Base-by-base conservation (phyloP, 1,140 invertebrate species). In the Hestina assimilis region DNA sequence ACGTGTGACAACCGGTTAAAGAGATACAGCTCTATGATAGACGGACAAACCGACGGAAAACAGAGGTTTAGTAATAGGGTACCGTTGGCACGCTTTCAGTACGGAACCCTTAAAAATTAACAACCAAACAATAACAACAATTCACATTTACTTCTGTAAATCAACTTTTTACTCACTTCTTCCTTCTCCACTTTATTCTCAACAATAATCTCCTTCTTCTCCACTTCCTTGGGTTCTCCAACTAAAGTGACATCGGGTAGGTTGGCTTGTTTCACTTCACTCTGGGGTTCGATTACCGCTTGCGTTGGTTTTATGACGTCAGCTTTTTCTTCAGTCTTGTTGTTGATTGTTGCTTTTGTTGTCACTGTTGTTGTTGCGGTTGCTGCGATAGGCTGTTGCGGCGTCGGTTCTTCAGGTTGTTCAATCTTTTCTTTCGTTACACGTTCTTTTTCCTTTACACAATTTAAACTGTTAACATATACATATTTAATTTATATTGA, bases 161-260 rank as follows among this genome's bases (percentile, higher is more conserved):
- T n/a, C n/a, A n/a, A n/a, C n/a, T n/a, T n/a, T n/a, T n/a, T 9
- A 61, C 72, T 64, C 4, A 87, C 83, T 70, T 83, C 83, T 55
- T 87, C 79, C 19, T 74, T 82, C 3, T 72, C 71, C 45, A 73
- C 73, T 28, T 75, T 76, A 0, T 43, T 47, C 8, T 53, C n/a
- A n/a, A n/a, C n/a, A n/a, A n/a, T n/a, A n/a, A n/a, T n/a, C n/a
- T n/a, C n/a, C n/a, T n/a, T n/a, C n/a, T n/a, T n/a, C n/a, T n/a
- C n/a, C n/a, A n/a, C 52, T 11, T 56, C 52, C 2, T 51, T 51
- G 1, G 69, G 48, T 19, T 77, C 75, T 2, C 80, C 77, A 0
- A 83, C 80, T 5, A 79, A 48, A 6, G 83, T 87, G 4, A 87
- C 83, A 42, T 87, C 83, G 0, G 77, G 78, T 43, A 78, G 38